These are phyloP conservation scores for Ceratina australensis DNA, from an alignment of 1,140 invertebrate genomes.

Conservation along the genomic window DNA sequence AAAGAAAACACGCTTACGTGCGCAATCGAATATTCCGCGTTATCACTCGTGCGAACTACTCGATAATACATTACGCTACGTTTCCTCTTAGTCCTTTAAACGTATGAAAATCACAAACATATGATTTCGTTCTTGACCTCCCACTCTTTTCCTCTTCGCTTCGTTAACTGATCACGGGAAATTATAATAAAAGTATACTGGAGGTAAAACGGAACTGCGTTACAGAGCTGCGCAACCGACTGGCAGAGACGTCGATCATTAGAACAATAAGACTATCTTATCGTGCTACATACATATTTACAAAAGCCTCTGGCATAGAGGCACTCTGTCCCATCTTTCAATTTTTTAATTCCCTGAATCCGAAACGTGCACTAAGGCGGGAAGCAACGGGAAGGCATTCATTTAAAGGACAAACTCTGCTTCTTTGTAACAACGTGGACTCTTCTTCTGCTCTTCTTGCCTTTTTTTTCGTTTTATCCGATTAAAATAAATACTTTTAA, in stretches of 20 bases:
- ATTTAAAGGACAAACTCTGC: constrained; percentile 23
- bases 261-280: constrained; percentile 79
- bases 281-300: constrained; percentile 79
- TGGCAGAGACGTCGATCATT: constrained; percentile 74
- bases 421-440: background rate
- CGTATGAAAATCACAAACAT: background rate
- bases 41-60: constrained; percentile 21
- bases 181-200: constrained; percentile 17
- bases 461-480: background rate
- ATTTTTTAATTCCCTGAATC: constrained; percentile 58
- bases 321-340: constrained; percentile 52
- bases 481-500: constrained; percentile 46
- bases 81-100: background rate
- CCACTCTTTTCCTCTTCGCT: background rate
- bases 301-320: constrained; percentile 67
- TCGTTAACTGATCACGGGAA: constrained; percentile 2
- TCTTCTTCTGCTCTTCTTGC: background rate
- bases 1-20: background rate
- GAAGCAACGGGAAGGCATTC: constrained; percentile 54
- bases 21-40: constrained; percentile 3
- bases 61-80: constrained; percentile 3
- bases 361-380: constrained; percentile 66
- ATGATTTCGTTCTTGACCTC: background rate
- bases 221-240: constrained; percentile 64
- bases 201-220: constrained; percentile 50